Evolutionary conservation across 30 jellyfish, hydroid and myxozoan species (phyloP), one percentile per base, ranked within the genome.

Genomic region (Haliclystus octoradiatus): DNA sequence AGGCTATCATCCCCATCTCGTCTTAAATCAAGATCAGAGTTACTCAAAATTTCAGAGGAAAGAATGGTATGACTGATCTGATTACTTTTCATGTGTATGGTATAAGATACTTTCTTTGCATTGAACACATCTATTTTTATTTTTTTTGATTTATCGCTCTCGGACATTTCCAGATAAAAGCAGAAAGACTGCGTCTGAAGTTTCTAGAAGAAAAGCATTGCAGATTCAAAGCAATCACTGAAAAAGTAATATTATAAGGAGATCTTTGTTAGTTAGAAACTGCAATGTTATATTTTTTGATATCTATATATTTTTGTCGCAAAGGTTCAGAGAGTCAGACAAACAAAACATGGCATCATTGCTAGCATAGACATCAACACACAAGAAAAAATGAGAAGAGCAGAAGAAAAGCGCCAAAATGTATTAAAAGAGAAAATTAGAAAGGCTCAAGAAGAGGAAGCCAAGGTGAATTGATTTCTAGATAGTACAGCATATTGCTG

Each of bases 391-490:
- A 89, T 89, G 98, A 57, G 24, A 66, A 65, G 78, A 52, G 98
- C 84, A 15, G 95, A 89, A 34, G 73, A 63, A 34, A 89, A 89
- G 49, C 71, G 98, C 62, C 88, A 69, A 62, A 32, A 78, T 7
- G 75, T 89, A 52, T 53, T 89, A 50, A 87, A 81, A 50, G 98
- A 89, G 71, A 89, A 81, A 64, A 73, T 89, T 26, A 81, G 76
- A 31, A 89, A 89, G 40, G 98, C 98, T 3, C 98, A 89, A 50
- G 98, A 81, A 52, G 98, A 89, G 52, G 98, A 89, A 26, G 85
- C 91, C 0, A 89, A 89, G 93, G 98, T 89, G 71, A 27, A 49
- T 19, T 31, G 69, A 3, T 63, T 9, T 26, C 27, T 3, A 14
- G 23, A 12, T 52, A 23, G 22, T 14, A 12, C 3, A 14, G 25